Evolutionary conservation across 2,888 invertebrate genomes (phyloP).

Genomic region (Cephus runcator): DNA sequence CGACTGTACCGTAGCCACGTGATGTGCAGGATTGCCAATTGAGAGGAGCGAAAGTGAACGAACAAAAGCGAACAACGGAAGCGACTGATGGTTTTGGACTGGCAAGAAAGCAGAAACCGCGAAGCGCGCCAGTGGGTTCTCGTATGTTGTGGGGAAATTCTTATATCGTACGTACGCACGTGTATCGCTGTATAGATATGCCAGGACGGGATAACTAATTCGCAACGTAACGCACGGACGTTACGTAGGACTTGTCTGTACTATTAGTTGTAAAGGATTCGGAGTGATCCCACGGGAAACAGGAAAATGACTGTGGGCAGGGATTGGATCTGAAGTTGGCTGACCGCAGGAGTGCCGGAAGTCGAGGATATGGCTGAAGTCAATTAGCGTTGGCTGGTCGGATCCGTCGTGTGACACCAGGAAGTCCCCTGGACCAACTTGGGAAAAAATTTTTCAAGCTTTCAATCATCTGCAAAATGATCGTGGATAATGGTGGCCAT

Average conservation of each 20-base stretch:
- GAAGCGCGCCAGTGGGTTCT: no score
- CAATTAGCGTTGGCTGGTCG: neutral
- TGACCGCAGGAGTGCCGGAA: neutral
- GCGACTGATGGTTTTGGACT: neutral
- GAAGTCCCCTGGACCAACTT: no score
- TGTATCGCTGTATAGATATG: neutral
- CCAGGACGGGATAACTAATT: neutral
- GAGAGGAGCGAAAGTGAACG: constrained; percentile 12
- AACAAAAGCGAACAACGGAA: constrained; percentile 16
- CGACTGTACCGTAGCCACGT: neutral
- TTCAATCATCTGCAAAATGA: no score
- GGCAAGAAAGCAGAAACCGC: neutral
- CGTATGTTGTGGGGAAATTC: neutral
- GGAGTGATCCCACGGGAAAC: neutral
- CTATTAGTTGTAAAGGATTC: neutral
- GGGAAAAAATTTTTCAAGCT: no score
- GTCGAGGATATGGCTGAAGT: neutral
- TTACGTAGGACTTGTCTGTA: neutral
- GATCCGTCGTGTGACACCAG: no score
- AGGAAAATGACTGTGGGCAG: neutral
- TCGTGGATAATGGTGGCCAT: no score
- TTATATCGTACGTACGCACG: neutral
- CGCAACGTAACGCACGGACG: neutral
- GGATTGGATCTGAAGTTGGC: neutral
- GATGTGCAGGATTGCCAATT: neutral